A percentile compares a stretch with the other conserved stretches of the same genome.
These are phyloP conservation scores for Lepidocolaptes lacrymiger DNA, from an alignment of 2,797 vertebrate species.

Conservation along the genomic window DNA sequence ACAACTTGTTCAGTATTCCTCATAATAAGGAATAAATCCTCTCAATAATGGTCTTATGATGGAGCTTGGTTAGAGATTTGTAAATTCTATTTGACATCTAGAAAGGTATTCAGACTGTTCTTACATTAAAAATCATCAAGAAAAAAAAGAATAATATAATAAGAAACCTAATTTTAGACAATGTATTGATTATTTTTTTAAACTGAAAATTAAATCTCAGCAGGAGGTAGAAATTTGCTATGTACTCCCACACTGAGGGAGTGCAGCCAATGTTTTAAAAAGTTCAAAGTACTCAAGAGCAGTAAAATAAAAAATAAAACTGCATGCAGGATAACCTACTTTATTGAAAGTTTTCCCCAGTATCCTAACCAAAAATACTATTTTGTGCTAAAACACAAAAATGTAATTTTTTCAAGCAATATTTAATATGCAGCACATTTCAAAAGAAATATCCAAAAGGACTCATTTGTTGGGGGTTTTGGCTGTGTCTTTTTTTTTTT, in stretches of 20 bases:
- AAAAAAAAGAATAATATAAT: background rate
- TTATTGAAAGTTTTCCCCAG: background rate
- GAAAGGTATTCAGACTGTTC: background rate
- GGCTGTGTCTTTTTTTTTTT: too few relatives aligned
- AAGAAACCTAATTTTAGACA: background rate
- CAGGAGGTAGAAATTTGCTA: background rate
- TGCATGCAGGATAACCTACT: accelerated
- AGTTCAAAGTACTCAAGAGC: background rate
- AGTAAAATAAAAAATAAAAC: background rate
- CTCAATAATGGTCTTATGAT: background rate
- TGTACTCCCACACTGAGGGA: background rate
- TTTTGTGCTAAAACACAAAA: background rate
- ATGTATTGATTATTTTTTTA: background rate
- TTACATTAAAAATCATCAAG: background rate
- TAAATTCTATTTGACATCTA: background rate
- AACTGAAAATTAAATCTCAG: background rate
- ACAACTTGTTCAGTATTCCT: background rate
- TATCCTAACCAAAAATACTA: background rate
- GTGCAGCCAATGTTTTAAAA: background rate
- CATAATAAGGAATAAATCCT: background rate
- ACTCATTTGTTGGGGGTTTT: accelerated
- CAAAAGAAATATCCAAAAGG: background rate
- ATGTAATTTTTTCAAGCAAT: background rate
- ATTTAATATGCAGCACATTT: background rate
- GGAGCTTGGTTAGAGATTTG: background rate